Conservation (phyloP, 1,140 invertebrate genomes). For the Sycophila sp. region DNA sequence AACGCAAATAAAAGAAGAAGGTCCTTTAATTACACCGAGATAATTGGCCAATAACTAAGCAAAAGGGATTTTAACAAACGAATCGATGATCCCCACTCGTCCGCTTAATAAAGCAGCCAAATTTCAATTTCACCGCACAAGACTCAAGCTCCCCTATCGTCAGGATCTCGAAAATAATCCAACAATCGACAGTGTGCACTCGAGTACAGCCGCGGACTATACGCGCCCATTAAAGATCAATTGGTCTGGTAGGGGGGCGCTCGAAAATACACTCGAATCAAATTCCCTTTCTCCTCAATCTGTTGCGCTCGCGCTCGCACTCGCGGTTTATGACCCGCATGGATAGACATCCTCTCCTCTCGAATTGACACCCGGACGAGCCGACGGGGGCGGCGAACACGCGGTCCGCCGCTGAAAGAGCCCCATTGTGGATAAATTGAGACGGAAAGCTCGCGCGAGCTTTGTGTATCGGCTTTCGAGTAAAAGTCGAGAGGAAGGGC, state of each 20-base stretch:
- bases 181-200: no score
- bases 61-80: no score
- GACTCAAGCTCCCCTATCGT: no score
- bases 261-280: conserved; percentile 8
- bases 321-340: conserved; percentile 52
- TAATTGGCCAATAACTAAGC: no score
- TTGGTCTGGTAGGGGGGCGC: conserved; percentile 3
- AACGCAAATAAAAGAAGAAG: no score
- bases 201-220: no score
- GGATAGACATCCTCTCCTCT: conserved; percentile 40
- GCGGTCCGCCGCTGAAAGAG: conserved; percentile 61
- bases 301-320: not conserved
- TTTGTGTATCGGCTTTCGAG: not conserved
- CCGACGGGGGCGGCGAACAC: no score
- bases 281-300: not conserved
- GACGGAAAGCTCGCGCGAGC: conserved; percentile 39
- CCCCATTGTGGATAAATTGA: conserved; percentile 64
- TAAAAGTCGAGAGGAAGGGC: not conserved
- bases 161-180: no score
- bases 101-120: no score
- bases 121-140: no score
- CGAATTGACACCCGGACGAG: conserved; percentile 54
- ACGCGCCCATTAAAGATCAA: conserved; percentile 33
- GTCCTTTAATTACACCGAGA: no score
- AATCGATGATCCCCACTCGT: no score